Base-by-base conservation (phyloP, 2,797 vertebrate species). In the Enteromius mattozi region DNA sequence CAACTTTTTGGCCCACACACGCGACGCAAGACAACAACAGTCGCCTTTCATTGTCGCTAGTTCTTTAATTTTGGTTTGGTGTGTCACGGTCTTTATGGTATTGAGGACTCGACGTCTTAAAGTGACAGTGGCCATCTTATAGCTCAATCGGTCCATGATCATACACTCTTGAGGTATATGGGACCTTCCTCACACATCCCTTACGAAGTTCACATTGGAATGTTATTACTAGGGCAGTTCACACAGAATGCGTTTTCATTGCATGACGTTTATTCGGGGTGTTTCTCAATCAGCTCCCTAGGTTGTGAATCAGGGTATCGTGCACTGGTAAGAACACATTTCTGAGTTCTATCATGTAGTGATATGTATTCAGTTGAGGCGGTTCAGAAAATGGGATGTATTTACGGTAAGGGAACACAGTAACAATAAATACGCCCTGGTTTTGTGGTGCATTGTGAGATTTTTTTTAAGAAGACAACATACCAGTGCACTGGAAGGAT, bases 101-200 rank as follows among this genome's bases (percentile, higher is more conserved):
- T 56, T 81, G 7, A 30, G 17, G 68, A 81, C 27, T 81, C 35
- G 19, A 13, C 4, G 21, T 42, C 3, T 24, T 61, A 56, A 78
- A 81, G 78, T 54, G 54, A 84, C 27, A 80, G 61, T 33, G 51
- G 37, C 78, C 84, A 84, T 45, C 81, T 82, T 56, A 40, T 70
- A 63, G 63, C 71, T 40, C 79, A 51, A 10, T 56, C 74, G 24
- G 72, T 86, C 72, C 83, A 59, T 77, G 81, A 75, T 85, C 80
- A 80, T 74, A 72, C 82, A 83, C 83, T 86, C 77, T 68, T 81
- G 88, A 86, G 85, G 80, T 87, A 87, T 82, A 77, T 27, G 83
- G 77, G 78, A 81, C 74, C 56, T 87, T 84, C n/a, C 80, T 79
- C 78, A 84, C 42, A 78, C 71, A 81, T 69, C 59, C 78, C 37